Evolutionary conservation across 2,888 invertebrate species (phyloP).

Genomic region (Drosophila niveifrons): DNA sequence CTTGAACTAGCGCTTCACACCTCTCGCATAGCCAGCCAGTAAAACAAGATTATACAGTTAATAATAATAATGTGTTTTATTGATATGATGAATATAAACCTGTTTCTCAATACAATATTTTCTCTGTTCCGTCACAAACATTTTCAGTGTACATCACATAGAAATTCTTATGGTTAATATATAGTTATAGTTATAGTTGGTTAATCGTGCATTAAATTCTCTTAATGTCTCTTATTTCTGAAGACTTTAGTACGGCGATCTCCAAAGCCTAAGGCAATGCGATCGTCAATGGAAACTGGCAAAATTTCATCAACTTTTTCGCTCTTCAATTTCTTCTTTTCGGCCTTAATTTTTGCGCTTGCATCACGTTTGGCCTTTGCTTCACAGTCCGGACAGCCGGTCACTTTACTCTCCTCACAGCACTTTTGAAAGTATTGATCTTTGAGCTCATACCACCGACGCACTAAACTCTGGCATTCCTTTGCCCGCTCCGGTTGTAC

Average conservation of each 20-base stretch:
- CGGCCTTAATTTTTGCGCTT: neutral
- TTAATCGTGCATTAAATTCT: neutral
- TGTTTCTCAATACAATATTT: too few relatives aligned
- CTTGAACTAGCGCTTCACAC: too few relatives aligned
- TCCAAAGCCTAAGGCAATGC: neutral
- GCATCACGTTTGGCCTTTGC: neutral
- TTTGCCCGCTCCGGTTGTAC: neutral
- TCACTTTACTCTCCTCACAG: neutral
- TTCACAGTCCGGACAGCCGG: neutral
- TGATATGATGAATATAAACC: too few relatives aligned
- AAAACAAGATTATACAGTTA: too few relatives aligned
- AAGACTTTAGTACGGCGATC: neutral
- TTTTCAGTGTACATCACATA: neutral
- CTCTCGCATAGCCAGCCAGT: too few relatives aligned
- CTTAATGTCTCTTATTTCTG: neutral
- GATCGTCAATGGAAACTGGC: neutral
- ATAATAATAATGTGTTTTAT: too few relatives aligned
- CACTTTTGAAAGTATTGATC: slow-evolving; percentile 11
- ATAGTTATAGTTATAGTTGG: neutral
- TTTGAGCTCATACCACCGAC: slow-evolving; percentile 1
- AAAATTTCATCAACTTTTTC: neutral
- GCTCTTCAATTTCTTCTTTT: neutral
- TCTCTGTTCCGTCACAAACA: too few relatives aligned
- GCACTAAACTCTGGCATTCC: neutral
- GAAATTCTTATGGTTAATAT: neutral